Base-by-base conservation (phyloP, 1,140 invertebrate genomes). In the Panagrolaimus sp. region DNA sequence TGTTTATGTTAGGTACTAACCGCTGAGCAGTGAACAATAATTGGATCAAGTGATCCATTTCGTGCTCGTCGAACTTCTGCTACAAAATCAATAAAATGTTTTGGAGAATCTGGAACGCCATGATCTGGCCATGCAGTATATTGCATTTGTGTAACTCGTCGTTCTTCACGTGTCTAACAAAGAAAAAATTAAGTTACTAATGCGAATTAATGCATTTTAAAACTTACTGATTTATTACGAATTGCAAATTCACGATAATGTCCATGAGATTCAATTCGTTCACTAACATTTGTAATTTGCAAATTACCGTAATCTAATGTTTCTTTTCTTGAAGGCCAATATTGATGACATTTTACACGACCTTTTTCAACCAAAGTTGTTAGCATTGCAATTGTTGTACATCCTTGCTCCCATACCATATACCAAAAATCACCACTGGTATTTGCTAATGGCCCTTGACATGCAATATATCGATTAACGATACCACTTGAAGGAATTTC, bases 111-210 rank as follows among this genome's bases (percentile, higher is more conserved):
- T 1, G 95, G 95, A 11, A 97, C 93, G 25, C 94, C 95, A 82
- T 98, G 95, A 87, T 98, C 96, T 0, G 96, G 96, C 96, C 96
- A 98, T 20, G 92, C 91, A 27, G 92, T 89, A 85, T 98, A 98
- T 84, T 91, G 90, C 86, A 91, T 88, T 80, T 92, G 91, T 23
- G 88, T 88, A 72, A 92, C 88, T 75, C 89, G 87, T 67, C 90
- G 83, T 80, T 90, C 89, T 82, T 91, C 89, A 63, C 86, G 86
- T 14, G 82, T 84, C 82, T 86, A 63, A 62, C n/a, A 80, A 74
- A 16, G 53, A 68, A 16, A 70, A 16, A 38, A 38, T 38, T 38
- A 38, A 38, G 2, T 38, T 38, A 7, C 7, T 38, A 38, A 38
- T 4, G 7, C 2, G 31, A 38, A 38, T 38, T 38, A 38, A 38